Conservation (phyloP, 2,797 vertebrate genomes). For the Manis javanica region DNA sequence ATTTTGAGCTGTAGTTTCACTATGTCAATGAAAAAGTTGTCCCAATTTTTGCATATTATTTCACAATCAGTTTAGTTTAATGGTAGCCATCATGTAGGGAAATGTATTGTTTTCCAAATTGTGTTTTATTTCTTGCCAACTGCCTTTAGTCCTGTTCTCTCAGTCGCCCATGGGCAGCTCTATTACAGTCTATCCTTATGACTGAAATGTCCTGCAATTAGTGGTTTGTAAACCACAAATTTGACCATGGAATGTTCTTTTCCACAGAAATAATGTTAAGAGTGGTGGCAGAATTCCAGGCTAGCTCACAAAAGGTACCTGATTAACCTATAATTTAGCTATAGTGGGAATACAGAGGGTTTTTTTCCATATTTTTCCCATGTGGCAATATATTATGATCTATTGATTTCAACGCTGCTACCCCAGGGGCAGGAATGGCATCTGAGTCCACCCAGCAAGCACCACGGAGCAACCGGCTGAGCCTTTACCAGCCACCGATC, state of each 20-base stretch:
- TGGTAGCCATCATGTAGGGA: neutral
- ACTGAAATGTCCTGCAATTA: neutral
- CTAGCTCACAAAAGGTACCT: neutral
- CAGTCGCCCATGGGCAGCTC: neutral
- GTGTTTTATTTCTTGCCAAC: neutral
- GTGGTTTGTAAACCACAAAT: constrained; percentile 18
- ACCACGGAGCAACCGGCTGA: neutral
- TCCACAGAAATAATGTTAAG: constrained; percentile 11
- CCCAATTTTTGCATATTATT: neutral
- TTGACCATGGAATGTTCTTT: constrained; percentile 9
- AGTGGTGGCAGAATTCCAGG: neutral
- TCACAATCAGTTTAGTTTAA: constrained; percentile 50
- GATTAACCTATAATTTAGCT: constrained; percentile 12
- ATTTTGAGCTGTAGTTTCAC: constrained; percentile 23
- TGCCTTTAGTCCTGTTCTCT: constrained; percentile 23
- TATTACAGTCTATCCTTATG: neutral
- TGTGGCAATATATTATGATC: neutral
- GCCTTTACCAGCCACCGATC: neutral
- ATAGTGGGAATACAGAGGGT: neutral
- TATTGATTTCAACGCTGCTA: neutral
- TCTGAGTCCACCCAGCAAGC: neutral
- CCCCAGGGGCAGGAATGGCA: neutral
- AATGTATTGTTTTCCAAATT: constrained; percentile 7
- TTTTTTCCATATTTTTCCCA: neutral
- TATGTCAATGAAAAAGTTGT: neutral